Percentiles rank a stretch among this genome's conserved stretches.
Conservation (phyloP, 2,113 vertebrate species). For the Cercocebus atys region DNA sequence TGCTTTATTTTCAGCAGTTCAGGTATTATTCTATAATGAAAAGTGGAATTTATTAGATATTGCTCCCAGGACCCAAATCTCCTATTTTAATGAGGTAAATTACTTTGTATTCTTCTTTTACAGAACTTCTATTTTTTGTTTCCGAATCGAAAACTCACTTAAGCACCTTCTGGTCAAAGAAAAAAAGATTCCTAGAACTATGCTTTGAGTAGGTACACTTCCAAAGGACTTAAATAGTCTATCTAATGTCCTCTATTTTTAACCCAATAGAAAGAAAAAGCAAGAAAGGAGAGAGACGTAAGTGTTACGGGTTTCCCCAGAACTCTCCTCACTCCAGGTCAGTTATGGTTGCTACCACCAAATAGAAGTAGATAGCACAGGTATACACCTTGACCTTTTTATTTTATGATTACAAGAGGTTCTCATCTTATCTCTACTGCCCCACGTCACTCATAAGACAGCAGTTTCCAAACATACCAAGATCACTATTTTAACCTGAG, state of each 20-base stretch:
- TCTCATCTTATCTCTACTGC: not conserved
- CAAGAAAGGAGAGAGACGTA: not conserved
- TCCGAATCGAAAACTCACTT: constrained; percentile 12
- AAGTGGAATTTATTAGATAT: not conserved
- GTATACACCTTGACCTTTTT: not conserved
- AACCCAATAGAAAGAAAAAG: not conserved
- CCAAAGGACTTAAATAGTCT: not conserved
- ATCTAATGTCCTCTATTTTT: constrained; percentile 20
- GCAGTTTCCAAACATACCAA: not conserved
- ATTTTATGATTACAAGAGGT: not conserved
- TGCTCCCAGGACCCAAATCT: not conserved
- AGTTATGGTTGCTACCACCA: not conserved
- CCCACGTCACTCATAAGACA: not conserved
- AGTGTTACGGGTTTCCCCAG: not conserved
- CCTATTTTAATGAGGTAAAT: not conserved
- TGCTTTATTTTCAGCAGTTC: not conserved
- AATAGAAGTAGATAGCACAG: not conserved
- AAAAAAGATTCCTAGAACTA: not conserved
- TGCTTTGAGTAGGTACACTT: not conserved
- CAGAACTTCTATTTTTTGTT: not conserved
- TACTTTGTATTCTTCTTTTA: not conserved
- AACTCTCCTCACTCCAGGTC: not conserved
- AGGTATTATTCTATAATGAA: not conserved
- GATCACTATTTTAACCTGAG: not conserved
- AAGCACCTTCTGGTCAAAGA: not conserved